Conservation (phyloP, 2,113 vertebrate species). For the Climacteris rufus region DNA sequence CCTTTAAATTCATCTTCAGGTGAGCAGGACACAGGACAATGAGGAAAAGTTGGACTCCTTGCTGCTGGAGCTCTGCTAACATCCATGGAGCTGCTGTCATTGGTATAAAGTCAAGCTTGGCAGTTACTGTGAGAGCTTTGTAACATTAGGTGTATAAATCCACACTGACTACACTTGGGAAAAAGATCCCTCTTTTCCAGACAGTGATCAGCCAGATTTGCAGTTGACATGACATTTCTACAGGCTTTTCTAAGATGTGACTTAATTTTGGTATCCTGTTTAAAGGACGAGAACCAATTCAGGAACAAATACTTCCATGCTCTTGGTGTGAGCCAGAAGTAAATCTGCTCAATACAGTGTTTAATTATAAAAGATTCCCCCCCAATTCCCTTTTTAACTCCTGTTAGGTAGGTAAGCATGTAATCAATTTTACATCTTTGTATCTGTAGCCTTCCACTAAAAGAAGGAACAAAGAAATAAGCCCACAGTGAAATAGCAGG, state of each 20-base stretch:
- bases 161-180: neutral
- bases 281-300: neutral
- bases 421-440: slow-evolving; percentile 11
- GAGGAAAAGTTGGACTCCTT: neutral
- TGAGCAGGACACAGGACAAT: neutral
- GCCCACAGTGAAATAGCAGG: neutral
- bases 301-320: neutral
- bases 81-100: slow-evolving; percentile 14
- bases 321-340: neutral
- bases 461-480: slow-evolving; percentile 21
- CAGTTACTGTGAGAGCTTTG: slow-evolving; percentile 15
- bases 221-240: neutral
- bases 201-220: slow-evolving; percentile 8
- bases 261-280: neutral
- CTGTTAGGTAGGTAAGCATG: neutral
- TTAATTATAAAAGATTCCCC: neutral
- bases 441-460: neutral
- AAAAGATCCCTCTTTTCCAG: neutral
- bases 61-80: neutral
- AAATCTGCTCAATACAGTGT: neutral
- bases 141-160: neutral
- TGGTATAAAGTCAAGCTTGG: slow-evolving; percentile 25
- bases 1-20: neutral
- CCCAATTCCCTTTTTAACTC: neutral
- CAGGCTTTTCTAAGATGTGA: neutral